A percentile compares a stretch with the other conserved stretches of the same genome.
Evolutionary conservation across 1,140 invertebrate species (phyloP).

Genomic region (Ectropis grisescens): DNA sequence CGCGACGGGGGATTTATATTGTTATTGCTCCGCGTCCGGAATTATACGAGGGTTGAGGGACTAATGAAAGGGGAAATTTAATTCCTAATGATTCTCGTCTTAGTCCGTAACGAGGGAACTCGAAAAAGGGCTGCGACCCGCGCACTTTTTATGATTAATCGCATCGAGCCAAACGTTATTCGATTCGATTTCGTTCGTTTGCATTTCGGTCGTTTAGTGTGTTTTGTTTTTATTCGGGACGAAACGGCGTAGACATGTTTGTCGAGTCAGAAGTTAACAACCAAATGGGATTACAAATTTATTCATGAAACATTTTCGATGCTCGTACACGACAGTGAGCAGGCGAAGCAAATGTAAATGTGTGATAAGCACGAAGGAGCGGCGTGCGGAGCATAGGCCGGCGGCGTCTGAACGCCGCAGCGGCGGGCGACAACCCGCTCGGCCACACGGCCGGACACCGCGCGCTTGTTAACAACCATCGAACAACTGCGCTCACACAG

Average conservation of each 20-base stretch:
- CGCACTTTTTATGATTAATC: conserved; percentile 58
- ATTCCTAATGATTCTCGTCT: conserved; percentile 70
- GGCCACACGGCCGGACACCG: no score
- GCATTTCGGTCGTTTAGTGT: conserved; percentile 14
- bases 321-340: conserved; percentile 48
- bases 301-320: conserved; percentile 65
- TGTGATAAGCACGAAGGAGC: conserved; percentile 51
- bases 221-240: conserved; percentile 31
- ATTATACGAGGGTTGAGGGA: conserved; percentile 70
- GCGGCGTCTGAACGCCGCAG: background rate
- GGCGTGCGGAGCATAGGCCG: no score
- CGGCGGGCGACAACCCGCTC: conserved; percentile 14
- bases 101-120: conserved; percentile 67
- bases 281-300: conserved; percentile 62
- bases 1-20: conserved; percentile 69
- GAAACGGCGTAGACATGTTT: conserved; percentile 25
- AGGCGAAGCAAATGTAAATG: conserved; percentile 61
- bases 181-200: conserved; percentile 26
- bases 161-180: conserved; percentile 46
- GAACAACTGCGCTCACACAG: no score
- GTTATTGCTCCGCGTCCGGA: conserved; percentile 68
- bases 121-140: conserved; percentile 61
- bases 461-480: no score
- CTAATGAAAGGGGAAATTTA: conserved; percentile 71
- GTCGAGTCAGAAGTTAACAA: conserved; percentile 44